Base-by-base conservation (phyloP, 2,888 invertebrate genomes). In the Selenia dentaria region DNA sequence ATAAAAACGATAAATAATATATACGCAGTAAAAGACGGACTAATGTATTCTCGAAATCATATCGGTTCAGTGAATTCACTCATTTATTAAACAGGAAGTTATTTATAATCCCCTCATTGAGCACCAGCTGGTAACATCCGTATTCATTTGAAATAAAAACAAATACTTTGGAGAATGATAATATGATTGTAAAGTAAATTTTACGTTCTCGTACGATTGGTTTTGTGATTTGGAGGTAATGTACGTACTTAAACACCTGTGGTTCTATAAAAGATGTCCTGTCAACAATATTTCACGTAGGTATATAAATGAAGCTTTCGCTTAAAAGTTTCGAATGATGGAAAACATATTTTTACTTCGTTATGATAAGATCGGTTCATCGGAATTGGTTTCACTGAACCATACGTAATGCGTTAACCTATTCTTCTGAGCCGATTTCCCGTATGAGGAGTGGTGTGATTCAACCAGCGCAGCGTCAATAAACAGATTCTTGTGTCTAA, bases 401-500 rank as follows among this genome's bases (percentile, higher is more conserved):
- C 71, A 73, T 69, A 65, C 60, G 72, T 58, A 56, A 59, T 56
- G 54, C 62, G 67, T 70, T 70, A 68, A 70, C 73, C 70, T 64
- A 70, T 71, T 74, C 70, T 67, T 71, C 60, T 66, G 55, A 48
- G 47, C 52, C 47, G 54, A 61, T 61, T 64, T 72, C 64, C 70
- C 66, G 62, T 67, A 64, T 61, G 69, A 68, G 67, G 67, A 65
- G 59, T 74, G 68, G 67, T 65, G 70, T 65, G 70, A 73, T 67
- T 64, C 67, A 74, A 47, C 48, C 33, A 46, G 71, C 64, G 72
- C 33, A 46, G 71, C 64, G 72, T 72, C 73, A 86, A 83, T 80
- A 84, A 83, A 86, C 83, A 70, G 62, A 69, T 70, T 74, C 73
- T 73, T 68, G 11, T 67, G 59, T 65, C 28, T 27, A 11, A 80